A percentile compares a stretch with the other conserved stretches of the same genome.
Evolutionary conservation across 2,888 invertebrate genomes (phyloP).

Genomic region (Selenia dentaria): DNA sequence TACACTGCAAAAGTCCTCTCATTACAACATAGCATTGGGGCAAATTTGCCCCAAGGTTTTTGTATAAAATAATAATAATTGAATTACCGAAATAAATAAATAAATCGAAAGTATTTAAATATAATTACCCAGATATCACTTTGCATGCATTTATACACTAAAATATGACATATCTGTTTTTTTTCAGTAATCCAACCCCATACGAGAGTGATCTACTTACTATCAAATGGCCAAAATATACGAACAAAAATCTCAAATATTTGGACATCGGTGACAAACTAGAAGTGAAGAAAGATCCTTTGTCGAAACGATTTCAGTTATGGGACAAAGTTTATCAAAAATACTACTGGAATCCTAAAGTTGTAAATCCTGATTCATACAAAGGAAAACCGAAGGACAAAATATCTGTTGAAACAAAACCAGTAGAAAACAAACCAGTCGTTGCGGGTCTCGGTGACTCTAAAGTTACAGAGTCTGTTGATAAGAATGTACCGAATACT

Average conservation of each 20-base stretch:
- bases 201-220: constrained; percentile 61
- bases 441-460: no score
- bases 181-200: constrained; percentile 69
- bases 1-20: no score
- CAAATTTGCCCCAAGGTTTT: no score
- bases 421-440: neutral
- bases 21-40: no score
- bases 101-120: no score
- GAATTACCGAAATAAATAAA: no score
- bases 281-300: constrained; percentile 54
- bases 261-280: constrained; percentile 58
- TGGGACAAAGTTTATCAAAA: constrained; percentile 68
- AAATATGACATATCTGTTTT: no score
- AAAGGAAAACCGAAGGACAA: constrained; percentile 1
- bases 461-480: constrained; percentile 1
- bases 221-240: constrained; percentile 62
- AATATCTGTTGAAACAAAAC: constrained; percentile 9
- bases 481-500: neutral
- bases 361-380: constrained; percentile 32
- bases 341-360: constrained; percentile 62
- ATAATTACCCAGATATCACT: no score
- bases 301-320: constrained; percentile 54
- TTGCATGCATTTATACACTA: no score
- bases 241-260: constrained; percentile 55
- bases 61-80: no score